phyloP scores from a whole-genome alignment of 2,113 vertebrate species.

The Centropristis striata region DNA sequence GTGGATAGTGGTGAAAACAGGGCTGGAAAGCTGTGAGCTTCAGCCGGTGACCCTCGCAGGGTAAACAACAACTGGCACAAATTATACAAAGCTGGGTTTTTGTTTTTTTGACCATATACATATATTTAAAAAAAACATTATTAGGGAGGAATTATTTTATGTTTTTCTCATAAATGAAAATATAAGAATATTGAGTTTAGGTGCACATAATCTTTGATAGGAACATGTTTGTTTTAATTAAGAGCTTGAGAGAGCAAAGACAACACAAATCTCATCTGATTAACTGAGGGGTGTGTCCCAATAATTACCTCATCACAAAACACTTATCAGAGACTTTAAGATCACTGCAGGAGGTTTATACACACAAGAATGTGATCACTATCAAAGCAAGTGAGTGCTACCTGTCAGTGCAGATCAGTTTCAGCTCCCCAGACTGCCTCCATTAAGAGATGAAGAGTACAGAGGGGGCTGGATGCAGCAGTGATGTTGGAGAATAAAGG shows the following conservation, averaged over 20 bases:
- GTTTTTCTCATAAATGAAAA: background rate
- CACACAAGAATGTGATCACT: slow-evolving; percentile 15
- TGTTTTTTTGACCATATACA: no score
- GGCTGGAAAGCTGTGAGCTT: slow-evolving; percentile 7
- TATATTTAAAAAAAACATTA: no score
- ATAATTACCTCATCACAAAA: background rate
- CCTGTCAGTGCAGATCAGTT: slow-evolving; percentile 23
- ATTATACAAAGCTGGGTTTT: background rate
- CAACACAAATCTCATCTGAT: background rate
- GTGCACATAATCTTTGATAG: background rate
- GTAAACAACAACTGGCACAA: slow-evolving; percentile 18
- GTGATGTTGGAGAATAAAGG: slow-evolving; percentile 21
- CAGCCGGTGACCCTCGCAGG: background rate
- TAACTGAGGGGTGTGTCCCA: slow-evolving; percentile 1
- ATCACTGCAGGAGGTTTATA: background rate
- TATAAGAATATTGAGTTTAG: background rate
- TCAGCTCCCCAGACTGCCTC: slow-evolving; percentile 28
- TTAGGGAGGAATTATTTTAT: no score
- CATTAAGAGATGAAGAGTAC: slow-evolving; percentile 41
- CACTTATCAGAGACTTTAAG: background rate
- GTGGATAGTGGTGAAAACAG: slow-evolving; percentile 26
- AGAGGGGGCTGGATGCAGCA: slow-evolving; percentile 31
- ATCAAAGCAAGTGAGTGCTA: background rate
- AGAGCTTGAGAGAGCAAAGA: background rate
- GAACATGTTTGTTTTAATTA: background rate